These are phyloP conservation scores for Drosophila miranda DNA, from an alignment of 1,140 invertebrate species.

Conservation along the genomic window DNA sequence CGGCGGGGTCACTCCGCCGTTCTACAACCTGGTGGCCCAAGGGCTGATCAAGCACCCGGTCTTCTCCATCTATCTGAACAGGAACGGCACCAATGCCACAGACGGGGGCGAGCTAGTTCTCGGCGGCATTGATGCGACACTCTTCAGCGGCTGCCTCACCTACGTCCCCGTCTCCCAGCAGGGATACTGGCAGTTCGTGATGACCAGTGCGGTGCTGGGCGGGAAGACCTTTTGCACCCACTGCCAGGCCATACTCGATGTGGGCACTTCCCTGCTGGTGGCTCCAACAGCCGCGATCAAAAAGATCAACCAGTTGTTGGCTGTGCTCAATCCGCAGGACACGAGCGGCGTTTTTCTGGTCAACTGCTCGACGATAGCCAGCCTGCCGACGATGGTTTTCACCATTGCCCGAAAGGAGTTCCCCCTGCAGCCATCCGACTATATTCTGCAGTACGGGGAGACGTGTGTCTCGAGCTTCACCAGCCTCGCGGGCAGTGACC, in stretches of 20 bases:
- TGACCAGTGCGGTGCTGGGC: conserved; percentile 87
- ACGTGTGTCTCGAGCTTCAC: conserved; percentile 61
- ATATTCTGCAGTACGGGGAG: conserved; percentile 79
- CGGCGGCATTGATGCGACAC: conserved; percentile 93
- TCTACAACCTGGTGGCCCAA: conserved; percentile 96
- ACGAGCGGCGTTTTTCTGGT: conserved; percentile 84
- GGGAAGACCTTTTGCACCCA: conserved; percentile 84
- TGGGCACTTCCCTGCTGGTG: conserved; percentile 97
- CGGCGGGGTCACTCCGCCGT: conserved; percentile 94
- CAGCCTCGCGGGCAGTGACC: conserved; percentile 83
- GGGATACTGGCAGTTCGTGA: conserved; percentile 98
- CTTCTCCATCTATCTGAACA: conserved; percentile 94
- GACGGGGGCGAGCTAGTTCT: conserved; percentile 95
- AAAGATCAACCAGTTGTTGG: conserved; percentile 87
- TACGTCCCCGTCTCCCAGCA: conserved; percentile 92
- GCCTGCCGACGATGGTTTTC: conserved; percentile 49
- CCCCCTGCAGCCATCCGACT: conserved; percentile 28
- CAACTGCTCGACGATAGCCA: conserved; percentile 75
- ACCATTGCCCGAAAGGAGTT: conserved; percentile 57
- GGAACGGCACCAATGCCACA: conserved; percentile 87
- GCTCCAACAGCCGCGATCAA: conserved; percentile 90
- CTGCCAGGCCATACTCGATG: conserved; percentile 97
- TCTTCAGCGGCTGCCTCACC: conserved; percentile 94
- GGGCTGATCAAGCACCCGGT: conserved; percentile 89
- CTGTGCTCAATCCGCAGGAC: conserved; percentile 88